These are phyloP conservation scores for Drosophila truncata DNA, from an alignment of 1,140 invertebrate genomes.

Conservation along the genomic window DNA sequence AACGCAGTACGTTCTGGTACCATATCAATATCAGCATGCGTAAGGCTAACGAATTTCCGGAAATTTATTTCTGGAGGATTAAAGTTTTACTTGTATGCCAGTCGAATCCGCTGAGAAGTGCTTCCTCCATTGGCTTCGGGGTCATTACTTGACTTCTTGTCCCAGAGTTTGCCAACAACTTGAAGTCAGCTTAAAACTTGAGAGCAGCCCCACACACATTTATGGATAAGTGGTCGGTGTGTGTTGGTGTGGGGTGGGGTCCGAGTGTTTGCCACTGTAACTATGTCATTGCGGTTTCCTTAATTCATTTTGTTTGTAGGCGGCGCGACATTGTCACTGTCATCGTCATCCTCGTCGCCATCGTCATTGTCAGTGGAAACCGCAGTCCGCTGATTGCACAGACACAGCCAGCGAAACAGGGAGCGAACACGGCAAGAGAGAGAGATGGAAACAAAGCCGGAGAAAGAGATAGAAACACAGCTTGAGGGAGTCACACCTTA, in stretches of 20 bases:
- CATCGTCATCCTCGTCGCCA: constrained; percentile 60
- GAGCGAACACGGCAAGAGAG: constrained; percentile 3
- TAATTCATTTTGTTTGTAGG: constrained; percentile 83
- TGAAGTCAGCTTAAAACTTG: constrained; percentile 58
- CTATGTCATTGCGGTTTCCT: constrained; percentile 82
- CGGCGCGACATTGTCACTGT: constrained; percentile 60
- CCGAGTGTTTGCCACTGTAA: constrained; percentile 67
- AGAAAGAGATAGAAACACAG: constrained; percentile 5
- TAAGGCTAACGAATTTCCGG: constrained; percentile 29
- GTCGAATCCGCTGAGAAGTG: constrained; percentile 29
- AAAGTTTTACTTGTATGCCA: constrained; percentile 41
- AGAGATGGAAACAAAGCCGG: constrained; percentile 5
- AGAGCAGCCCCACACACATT: constrained; percentile 13
- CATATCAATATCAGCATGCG: constrained; percentile 23
- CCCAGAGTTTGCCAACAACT: constrained; percentile 54
- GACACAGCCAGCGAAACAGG: constrained; percentile 11
- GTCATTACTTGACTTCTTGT: constrained; percentile 59
- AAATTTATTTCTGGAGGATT: constrained; percentile 41
- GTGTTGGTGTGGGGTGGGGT: neutral
- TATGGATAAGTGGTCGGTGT: constrained; percentile 23
- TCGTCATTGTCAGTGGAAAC: constrained; percentile 46
- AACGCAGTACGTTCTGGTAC: neutral
- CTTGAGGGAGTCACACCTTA: constrained; percentile 2
- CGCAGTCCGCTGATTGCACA: constrained; percentile 58
- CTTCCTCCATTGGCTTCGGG: constrained; percentile 50